phyloP scores from a whole-genome alignment of 2,113 vertebrate genomes.

The Microtus oregoni region DNA sequence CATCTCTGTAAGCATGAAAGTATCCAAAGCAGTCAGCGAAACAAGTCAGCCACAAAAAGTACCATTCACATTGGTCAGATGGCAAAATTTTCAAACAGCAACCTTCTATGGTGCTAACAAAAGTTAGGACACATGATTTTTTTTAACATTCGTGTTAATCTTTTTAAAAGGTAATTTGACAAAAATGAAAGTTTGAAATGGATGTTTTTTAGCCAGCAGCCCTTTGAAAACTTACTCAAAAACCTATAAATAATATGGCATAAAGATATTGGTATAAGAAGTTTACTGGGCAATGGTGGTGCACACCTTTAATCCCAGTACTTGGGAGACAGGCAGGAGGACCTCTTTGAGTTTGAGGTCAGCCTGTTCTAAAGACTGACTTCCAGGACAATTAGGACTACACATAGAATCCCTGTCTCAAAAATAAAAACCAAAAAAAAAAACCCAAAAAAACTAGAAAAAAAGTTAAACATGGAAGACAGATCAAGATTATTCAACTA shows the following conservation, averaged over 20 bases:
- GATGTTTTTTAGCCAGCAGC: neutral
- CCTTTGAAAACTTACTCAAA: neutral
- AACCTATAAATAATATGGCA: constrained; percentile 1
- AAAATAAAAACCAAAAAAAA: neutral
- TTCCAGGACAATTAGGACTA: neutral
- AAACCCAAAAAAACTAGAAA: no score
- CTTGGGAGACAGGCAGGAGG: neutral
- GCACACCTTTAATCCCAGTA: neutral
- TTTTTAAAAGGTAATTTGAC: neutral
- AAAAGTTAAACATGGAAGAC: neutral
- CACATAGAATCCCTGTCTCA: neutral
- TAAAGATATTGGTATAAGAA: neutral
- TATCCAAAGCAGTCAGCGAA: neutral
- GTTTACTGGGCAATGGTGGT: neutral
- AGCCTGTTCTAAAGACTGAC: neutral
- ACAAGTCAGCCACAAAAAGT: neutral
- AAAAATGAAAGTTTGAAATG: neutral
- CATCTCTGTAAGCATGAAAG: neutral
- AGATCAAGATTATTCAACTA: neutral
- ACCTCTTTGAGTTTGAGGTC: neutral
- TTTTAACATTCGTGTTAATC: neutral
- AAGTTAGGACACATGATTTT: neutral
- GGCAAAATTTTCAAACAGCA: neutral
- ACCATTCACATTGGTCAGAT: neutral
- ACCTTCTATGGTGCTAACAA: neutral